Percentiles rank a stretch among this genome's conserved stretches.
Conservation (phyloP, 2,113 vertebrate species). For the Spilogale gracilis region DNA sequence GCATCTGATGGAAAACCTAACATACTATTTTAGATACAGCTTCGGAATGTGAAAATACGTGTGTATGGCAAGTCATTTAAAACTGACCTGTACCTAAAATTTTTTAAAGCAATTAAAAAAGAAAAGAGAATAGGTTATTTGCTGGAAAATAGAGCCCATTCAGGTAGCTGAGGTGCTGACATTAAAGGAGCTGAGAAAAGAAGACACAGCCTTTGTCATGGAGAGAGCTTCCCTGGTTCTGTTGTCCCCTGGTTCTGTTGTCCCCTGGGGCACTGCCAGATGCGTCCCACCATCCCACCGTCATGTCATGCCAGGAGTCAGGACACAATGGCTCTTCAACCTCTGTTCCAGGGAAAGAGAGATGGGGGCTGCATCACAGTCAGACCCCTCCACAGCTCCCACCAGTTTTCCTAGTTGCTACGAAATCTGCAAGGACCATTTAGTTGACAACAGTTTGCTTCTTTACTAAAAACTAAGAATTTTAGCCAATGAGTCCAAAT, state of each 20-base stretch:
- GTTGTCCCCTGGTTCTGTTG: background rate
- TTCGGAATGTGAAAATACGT: slow-evolving; percentile 48
- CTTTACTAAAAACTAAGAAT: slow-evolving; percentile 9
- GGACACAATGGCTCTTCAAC: background rate
- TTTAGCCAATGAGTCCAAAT: background rate
- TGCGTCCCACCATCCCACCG: background rate
- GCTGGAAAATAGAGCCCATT: background rate
- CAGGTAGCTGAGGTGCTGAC: background rate
- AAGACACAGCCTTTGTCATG: background rate
- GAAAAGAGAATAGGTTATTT: slow-evolving; percentile 47
- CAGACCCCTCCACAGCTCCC: background rate
- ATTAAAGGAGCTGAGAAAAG: background rate
- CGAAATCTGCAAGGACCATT: background rate
- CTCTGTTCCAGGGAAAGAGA: background rate
- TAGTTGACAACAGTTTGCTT: background rate
- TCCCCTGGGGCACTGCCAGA: background rate
- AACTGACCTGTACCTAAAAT: slow-evolving; percentile 48
- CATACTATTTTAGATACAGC: background rate
- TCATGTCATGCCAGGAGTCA: accelerated
- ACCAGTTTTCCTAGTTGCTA: background rate
- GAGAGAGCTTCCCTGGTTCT: background rate
- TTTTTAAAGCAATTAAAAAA: background rate
- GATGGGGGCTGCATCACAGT: background rate
- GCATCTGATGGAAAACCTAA: slow-evolving; percentile 15
- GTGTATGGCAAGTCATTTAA: background rate